Base-by-base conservation (phyloP, 2,888 invertebrate genomes). In the Xylota segnis region DNA sequence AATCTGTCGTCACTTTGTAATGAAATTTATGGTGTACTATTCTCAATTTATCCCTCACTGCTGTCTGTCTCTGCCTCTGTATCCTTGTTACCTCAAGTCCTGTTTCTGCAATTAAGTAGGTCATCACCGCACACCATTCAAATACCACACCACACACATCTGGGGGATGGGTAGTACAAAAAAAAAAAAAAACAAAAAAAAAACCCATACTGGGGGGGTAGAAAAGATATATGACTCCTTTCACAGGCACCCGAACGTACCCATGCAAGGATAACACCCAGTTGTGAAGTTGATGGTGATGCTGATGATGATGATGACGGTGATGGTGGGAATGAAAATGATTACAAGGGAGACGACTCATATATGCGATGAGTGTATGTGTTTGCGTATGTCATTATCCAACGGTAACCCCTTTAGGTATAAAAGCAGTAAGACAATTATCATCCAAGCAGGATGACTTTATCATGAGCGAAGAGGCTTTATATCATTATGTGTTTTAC, bases 1-100 rank as follows among this genome's bases (percentile, higher is more conserved):
- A 81, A 81, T 84, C 81, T 84, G 84, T 84, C 81, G 52, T 81
- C 81, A 75, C 81, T 81, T 81, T 76, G 79, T 66, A 81, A 81
- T 75, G 75, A 81, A 84, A 84, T 84, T 84, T 76, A 84, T 84
- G 71, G 71, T 37, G 40, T 71, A 81, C 84, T 59, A 81, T 71
- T 58, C 75, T 59, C 52, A 75, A 81, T 81, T 71, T 75, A 75
- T 74, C 12, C 59, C 37, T 52, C 50, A 56, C 54, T 56, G 10
- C 12, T 47, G 37, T 59, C 54, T 56, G 34, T 56, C 32, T 27
- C 27, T 16, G 43, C 34, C 32, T 37, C 47, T 37, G 29, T 65
- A 56, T 71, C 27, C 70, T 71, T 66, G 75, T 61, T 84, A 71
- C 84, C 84, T 75, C 72, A 71, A 71, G 79, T 84, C 71, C 65